Percentiles rank a stretch among this genome's conserved stretches.
Evolutionary conservation across 2,888 invertebrate species (phyloP).

Genomic region (Bimastos eiseni): DNA sequence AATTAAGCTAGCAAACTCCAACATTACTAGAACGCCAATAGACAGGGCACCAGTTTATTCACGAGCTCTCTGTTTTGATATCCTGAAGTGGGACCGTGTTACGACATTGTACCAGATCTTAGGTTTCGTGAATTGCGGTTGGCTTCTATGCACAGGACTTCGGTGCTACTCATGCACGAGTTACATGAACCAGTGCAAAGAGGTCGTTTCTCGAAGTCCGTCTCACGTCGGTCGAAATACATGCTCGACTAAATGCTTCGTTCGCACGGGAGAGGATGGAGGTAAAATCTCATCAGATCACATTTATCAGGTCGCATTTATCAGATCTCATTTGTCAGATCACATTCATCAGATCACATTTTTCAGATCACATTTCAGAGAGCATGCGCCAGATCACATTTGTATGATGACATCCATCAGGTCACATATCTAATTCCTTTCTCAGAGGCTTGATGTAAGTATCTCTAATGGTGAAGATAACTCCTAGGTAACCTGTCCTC

Average conservation of each 20-base stretch:
- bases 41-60: no score
- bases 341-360: background rate
- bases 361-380: no score
- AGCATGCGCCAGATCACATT: slow-evolving; percentile 24
- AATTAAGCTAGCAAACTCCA: no score
- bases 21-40: no score
- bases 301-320: background rate
- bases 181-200: slow-evolving; percentile 44
- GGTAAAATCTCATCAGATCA: background rate
- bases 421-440: no score
- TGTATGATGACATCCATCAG: no score
- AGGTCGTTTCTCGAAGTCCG: background rate
- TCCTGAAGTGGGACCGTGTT: background rate
- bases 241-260: slow-evolving; percentile 37
- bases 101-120: background rate
- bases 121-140: no score
- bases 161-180: slow-evolving; percentile 42
- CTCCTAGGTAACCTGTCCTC: no score
- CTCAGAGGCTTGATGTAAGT: no score
- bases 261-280: slow-evolving; percentile 41
- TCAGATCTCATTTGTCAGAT: background rate
- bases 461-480: no score
- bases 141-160: background rate
- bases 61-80: background rate
- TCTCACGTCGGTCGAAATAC: background rate